Percentiles rank a stretch among this genome's conserved stretches.
phyloP scores from a whole-genome alignment of 2,888 invertebrate genomes.

The Trichogramma evanescens region DNA sequence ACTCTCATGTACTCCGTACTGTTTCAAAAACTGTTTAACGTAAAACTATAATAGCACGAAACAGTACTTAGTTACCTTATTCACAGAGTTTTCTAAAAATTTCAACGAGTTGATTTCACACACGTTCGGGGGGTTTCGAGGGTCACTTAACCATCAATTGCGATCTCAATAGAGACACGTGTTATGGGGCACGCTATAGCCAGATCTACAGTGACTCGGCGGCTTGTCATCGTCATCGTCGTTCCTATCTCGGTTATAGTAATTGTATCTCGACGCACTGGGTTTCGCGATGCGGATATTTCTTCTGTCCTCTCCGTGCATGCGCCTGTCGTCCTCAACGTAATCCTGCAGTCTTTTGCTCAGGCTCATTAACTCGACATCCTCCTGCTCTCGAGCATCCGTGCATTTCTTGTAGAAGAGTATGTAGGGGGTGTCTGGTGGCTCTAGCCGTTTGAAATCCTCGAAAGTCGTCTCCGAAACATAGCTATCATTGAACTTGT shows the following conservation, averaged over 20 bases:
- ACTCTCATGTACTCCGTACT: too few species aligned
- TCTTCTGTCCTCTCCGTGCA: conserved; percentile 34
- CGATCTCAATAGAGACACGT: conserved; percentile 33
- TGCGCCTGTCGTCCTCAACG: conserved; percentile 34
- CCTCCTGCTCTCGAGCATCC: conserved; percentile 32
- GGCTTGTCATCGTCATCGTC: conserved; percentile 43
- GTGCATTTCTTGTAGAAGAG: conserved; percentile 60
- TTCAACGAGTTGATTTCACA: too few species aligned
- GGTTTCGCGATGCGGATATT: conserved; percentile 31
- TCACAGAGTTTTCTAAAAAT: too few species aligned
- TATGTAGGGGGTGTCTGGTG: conserved; percentile 76
- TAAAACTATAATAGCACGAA: too few species aligned
- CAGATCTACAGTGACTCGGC: conserved; percentile 51
- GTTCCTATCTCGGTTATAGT: conserved; percentile 16
- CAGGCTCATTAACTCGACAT: conserved; percentile 33
- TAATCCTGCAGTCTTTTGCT: conserved; percentile 36
- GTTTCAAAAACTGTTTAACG: too few species aligned
- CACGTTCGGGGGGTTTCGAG: too few species aligned
- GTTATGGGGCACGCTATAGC: conserved; percentile 36
- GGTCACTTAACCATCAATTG: not conserved
- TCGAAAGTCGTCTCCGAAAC: conserved; percentile 58
- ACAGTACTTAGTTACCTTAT: too few species aligned
- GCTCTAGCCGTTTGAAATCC: conserved; percentile 58
- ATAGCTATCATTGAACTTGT: conserved; percentile 72
- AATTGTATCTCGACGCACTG: conserved; percentile 10